Conservation (phyloP, 1,140 invertebrate genomes). For the Phymastichus coffea region DNA sequence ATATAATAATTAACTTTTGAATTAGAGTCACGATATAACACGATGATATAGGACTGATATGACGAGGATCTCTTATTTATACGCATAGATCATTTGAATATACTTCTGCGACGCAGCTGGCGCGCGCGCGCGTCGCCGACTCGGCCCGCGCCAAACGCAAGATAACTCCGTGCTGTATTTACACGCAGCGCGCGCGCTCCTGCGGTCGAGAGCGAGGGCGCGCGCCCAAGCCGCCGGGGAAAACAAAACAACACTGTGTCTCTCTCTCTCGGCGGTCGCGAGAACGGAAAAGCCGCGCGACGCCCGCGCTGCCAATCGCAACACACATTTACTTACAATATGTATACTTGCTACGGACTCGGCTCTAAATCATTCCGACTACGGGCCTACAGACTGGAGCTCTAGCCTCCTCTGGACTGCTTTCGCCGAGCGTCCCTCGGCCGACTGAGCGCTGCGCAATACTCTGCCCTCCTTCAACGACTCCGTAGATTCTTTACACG, state of each 20-base stretch:
- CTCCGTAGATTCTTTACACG: not conserved
- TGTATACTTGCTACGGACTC: no score
- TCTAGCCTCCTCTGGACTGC: conserved; percentile 2
- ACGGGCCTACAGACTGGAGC: conserved; percentile 10
- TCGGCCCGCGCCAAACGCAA: no score
- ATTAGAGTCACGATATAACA: conserved; percentile 48
- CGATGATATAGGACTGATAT: conserved; percentile 58
- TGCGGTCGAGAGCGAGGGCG: no score
- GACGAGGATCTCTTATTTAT: conserved; percentile 45
- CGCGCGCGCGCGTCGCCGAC: no score
- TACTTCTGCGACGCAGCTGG: conserved; percentile 1
- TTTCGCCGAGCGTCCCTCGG: not conserved
- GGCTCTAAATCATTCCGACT: no score
- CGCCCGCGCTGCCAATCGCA: not conserved
- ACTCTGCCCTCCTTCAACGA: not conserved
- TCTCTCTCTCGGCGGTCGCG: no score
- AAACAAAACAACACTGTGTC: not conserved
- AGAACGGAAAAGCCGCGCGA: no score
- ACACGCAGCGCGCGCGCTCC: no score
- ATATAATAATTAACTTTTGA: conserved; percentile 49
- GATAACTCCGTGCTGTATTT: no score
- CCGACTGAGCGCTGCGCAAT: no score
- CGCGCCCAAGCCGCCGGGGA: no score
- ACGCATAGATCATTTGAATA: conserved; percentile 27
- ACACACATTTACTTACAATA: conserved; percentile 19